Evolutionary conservation across 2,797 vertebrate species (phyloP).

Genomic region (Denticeps clupeoides): DNA sequence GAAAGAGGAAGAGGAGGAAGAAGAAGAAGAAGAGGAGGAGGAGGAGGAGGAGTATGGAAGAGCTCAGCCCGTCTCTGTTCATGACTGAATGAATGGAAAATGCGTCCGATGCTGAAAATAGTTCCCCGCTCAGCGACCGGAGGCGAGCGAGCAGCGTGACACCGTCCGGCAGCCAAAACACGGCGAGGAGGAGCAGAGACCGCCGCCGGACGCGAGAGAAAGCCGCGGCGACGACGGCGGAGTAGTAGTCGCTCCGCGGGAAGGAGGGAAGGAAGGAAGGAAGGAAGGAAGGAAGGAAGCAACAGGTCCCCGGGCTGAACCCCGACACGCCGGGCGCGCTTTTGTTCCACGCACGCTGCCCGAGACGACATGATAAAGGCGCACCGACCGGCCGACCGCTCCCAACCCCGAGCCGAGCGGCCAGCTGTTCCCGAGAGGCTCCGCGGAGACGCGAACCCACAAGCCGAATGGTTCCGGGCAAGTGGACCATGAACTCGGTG

Average conservation of each 20-base stretch:
- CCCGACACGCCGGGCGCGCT: neutral
- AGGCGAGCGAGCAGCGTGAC: slow-evolving; percentile 1
- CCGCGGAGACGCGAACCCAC: slow-evolving; percentile 7
- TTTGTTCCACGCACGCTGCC: too few species aligned
- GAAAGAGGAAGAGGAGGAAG: too few species aligned
- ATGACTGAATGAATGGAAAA: slow-evolving; percentile 52
- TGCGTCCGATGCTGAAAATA: slow-evolving; percentile 26
- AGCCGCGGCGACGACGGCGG: too few species aligned
- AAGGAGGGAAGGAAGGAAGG: neutral
- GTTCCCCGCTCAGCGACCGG: slow-evolving; percentile 9
- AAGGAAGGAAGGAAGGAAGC: neutral
- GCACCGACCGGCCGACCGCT: too few species aligned
- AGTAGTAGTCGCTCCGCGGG: neutral
- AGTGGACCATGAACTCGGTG: slow-evolving; percentile 45
- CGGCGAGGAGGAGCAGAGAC: neutral
- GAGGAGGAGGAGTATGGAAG: neutral
- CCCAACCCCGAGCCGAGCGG: too few species aligned
- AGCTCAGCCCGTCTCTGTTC: neutral
- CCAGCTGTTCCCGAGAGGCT: slow-evolving; percentile 1
- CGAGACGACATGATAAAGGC: too few species aligned
- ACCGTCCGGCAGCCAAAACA: neutral
- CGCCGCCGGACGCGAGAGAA: neutral
- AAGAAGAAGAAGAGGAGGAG: too few species aligned
- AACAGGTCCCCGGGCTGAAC: neutral
- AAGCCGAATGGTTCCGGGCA: slow-evolving; percentile 59